Evolutionary conservation across 2,113 vertebrate genomes (phyloP).

Genomic region (Coregonus clupeaformis): DNA sequence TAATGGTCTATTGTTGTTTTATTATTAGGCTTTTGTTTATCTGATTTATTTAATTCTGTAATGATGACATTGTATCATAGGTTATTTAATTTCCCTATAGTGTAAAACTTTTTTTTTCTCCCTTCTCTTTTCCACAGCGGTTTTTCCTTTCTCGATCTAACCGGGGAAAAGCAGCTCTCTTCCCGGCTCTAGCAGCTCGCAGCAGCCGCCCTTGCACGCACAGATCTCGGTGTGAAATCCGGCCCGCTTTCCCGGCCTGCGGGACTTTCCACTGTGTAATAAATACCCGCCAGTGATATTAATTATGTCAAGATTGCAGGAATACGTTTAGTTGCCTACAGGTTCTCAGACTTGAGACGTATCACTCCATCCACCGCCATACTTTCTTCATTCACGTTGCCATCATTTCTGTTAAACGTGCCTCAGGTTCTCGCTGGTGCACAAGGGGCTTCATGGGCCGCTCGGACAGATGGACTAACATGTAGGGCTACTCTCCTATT

Average conservation of each 20-base stretch:
- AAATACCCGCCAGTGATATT: neutral
- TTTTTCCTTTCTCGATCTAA: slow-evolving; percentile 44
- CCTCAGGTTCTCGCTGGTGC: neutral
- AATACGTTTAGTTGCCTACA: neutral
- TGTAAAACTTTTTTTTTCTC: neutral
- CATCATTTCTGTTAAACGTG: neutral
- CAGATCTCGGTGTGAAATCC: neutral
- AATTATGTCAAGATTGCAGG: neutral
- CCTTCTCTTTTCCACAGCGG: slow-evolving; percentile 25
- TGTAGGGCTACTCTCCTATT: neutral
- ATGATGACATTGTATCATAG: neutral
- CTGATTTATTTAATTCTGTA: no score
- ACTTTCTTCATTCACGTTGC: slow-evolving; percentile 1
- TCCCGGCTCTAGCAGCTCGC: slow-evolving; percentile 24
- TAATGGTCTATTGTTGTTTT: neutral
- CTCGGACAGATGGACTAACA: neutral
- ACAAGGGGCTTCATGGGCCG: neutral
- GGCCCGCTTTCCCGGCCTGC: no score
- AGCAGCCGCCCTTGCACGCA: slow-evolving; percentile 1
- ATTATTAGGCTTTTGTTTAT: neutral
- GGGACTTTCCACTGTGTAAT: no score
- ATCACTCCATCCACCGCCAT: neutral
- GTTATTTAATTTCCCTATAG: neutral
- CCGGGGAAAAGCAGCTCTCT: slow-evolving; percentile 68
- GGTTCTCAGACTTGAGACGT: neutral